phyloP scores from a whole-genome alignment of 2,888 invertebrate genomes.

The Drosophila maculinotata region DNA sequence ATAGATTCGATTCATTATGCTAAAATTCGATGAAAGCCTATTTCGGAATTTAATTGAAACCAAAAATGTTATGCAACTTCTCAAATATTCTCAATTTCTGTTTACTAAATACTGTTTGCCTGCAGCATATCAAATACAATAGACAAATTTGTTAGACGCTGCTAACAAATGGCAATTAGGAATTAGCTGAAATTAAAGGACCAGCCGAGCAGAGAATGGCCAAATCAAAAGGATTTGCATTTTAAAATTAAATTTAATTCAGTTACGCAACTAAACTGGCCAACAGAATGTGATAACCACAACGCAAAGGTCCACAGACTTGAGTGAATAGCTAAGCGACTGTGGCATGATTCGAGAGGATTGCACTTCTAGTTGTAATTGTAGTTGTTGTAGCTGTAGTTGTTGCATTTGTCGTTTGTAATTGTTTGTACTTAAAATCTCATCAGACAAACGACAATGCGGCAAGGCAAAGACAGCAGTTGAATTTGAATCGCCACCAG shows the following conservation, averaged over 20 bases:
- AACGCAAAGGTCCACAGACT: too few species aligned
- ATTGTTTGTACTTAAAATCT: slow-evolving; percentile 80
- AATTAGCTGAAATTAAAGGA: slow-evolving; percentile 20
- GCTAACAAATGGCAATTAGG: slow-evolving; percentile 35
- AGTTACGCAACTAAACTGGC: slow-evolving; percentile 70
- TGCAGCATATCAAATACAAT: slow-evolving; percentile 11
- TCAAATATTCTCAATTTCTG: slow-evolving; percentile 3
- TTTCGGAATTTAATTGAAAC: not conserved
- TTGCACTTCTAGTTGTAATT: slow-evolving; percentile 30
- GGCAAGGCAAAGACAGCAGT: slow-evolving; percentile 28
- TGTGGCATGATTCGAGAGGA: slow-evolving; percentile 33
- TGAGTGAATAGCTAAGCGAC: slow-evolving; percentile 49
- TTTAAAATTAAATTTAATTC: slow-evolving; percentile 65
- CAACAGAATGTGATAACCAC: slow-evolving; percentile 61
- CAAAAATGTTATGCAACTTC: slow-evolving; percentile 5
- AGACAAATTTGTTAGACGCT: slow-evolving; percentile 26
- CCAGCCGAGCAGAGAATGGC: slow-evolving; percentile 8
- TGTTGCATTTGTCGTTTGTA: slow-evolving; percentile 66
- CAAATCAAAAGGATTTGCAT: slow-evolving; percentile 60
- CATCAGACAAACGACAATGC: slow-evolving; percentile 78
- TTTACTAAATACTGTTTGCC: slow-evolving; percentile 1
- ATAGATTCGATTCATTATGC: slow-evolving; percentile 28
- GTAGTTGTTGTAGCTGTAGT: slow-evolving; percentile 28
- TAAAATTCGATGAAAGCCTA: slow-evolving; percentile 2
- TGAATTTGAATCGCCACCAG: slow-evolving; percentile 39